Percentiles rank a stretch among this genome's conserved stretches.
These are phyloP conservation scores for Strigamia maritima DNA, from an alignment of 2,888 invertebrate species.

Conservation along the genomic window DNA sequence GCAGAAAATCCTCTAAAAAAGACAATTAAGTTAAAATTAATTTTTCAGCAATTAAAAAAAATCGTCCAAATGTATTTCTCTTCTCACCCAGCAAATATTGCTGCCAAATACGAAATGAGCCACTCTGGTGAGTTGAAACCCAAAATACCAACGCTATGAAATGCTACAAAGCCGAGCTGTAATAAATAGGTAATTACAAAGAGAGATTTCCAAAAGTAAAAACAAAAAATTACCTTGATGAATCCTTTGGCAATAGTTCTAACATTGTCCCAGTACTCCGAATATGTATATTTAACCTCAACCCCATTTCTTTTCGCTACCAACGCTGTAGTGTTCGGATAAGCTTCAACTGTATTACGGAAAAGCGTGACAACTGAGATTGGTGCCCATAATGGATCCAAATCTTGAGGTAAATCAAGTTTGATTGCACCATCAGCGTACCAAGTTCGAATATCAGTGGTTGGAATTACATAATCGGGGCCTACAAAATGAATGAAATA, in stretches of 20 bases:
- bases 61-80: slow-evolving; percentile 42
- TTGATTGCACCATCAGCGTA: not conserved
- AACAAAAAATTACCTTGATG: slow-evolving; percentile 75
- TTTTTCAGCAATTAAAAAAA: not conserved
- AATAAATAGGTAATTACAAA: not conserved
- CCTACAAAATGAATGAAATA: not conserved
- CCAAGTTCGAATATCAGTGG: not conserved
- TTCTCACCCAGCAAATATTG: slow-evolving; percentile 77
- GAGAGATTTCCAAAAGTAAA: not conserved
- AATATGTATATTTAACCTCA: not conserved
- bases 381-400: not conserved
- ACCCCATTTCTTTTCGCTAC: not conserved
- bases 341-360: not conserved
- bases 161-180: slow-evolving; percentile 74
- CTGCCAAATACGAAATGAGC: slow-evolving; percentile 69
- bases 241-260: slow-evolving; percentile 78
- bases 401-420: not conserved
- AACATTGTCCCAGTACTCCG: slow-evolving; percentile 70
- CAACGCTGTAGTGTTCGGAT: not conserved
- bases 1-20: slow-evolving; percentile 72
- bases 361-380: not conserved
- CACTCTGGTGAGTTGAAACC: slow-evolving; percentile 67
- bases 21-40: slow-evolving; percentile 44
- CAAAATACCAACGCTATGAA: slow-evolving; percentile 78
- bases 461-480: slow-evolving; percentile 13